Base-by-base conservation (phyloP, 2,797 vertebrate species). In the Aphelocoma californica region DNA sequence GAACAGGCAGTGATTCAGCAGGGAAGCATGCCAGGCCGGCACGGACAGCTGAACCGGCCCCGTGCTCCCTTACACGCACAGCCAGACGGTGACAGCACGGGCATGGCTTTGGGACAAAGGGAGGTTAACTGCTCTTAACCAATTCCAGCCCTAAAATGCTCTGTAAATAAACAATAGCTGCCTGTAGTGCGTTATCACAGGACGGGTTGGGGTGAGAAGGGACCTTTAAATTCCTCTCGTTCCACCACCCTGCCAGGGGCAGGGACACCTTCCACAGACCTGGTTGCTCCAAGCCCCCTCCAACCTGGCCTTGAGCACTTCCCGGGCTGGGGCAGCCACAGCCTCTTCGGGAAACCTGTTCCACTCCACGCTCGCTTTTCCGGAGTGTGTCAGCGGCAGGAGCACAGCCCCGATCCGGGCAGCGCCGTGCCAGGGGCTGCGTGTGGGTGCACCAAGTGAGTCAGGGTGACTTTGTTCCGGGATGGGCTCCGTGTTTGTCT, bases 51-150 rank as follows among this genome's bases (percentile, higher is more conserved):
- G 74, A 47, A 12, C 72, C 32, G 31, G 48, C 44, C 7, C 75
- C 91, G 32, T 92, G 96, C 92, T n/a, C 40, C 36, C 56, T 2
- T 90, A 83, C 72, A 90, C 71, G 73, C 77, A 51, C 69, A 4
- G 81, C 48, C 81, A 9, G 14, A 6, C 40, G 50, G 38, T 38
- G 86, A 83, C 86, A 61, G 90, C 73, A 14, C 10, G 29, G 83
- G 3, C 11, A 12, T 13, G 90, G 65, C 87, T 42, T 10, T 1
- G 29, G 61, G 71, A 29, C 75, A 57, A 20, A 48, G 65, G 53
- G 13, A 61, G 53, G 14, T 24, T 10, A 26, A 11, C 86, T 6
- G 74, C 74, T 64, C 58, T 10, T 18, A 5, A 40, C 11, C 36
- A 31, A 15, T 45, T 20, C 48, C 75, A 12, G 56, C 72, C 11